Base-by-base conservation (phyloP, 2,113 vertebrate species). In the Pituophis catenifer region DNA sequence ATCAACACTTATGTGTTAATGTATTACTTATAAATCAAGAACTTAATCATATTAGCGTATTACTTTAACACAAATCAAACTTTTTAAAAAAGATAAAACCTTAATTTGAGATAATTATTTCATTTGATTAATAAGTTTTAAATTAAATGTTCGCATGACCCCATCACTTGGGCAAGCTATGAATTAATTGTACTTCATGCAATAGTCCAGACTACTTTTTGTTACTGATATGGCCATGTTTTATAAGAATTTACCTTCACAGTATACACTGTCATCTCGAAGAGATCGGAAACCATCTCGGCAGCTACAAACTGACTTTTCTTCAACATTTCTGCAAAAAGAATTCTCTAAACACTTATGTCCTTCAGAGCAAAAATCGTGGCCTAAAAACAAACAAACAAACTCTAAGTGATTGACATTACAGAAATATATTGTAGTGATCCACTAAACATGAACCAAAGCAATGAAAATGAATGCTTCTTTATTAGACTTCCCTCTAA, bases 191-290 rank as follows among this genome's bases (percentile, higher is more conserved):
- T 92, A 95, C 54, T 89, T 53, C 53, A 94, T 70, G 93, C 93
- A 93, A 52, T 93, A 96, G 95, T 96, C 89, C 95, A 91, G 12
- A 94, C 57, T 44, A 96, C 94, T 85, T 94, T 48, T 85, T 4
- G 90, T n/a, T 94, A 89, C 4, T 2, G 52, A 95, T 91, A 89
- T 62, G 54, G 81, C 88, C 52, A 91, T 89, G 70, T 85, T 89
- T 75, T 12, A 33, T 2, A 44, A 91, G 93, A 93, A 23, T 24
- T 93, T 98, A 99, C 99, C 99, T 99, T 99, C 98, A 94, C 99
- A 99, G 97, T 99, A 99, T 91, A 99, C 99, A 59, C 98, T 99
- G 97, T 99, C 99, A 86, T 99, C 98, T 48, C 99, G 98, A 88
- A 99, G 98, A 29, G 99, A 98, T 90, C 98, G 97, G 96, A 99